Conservation (phyloP, 30 jellyfish, hydroid and myxozoan genomes). For the Aurelia sp. region DNA sequence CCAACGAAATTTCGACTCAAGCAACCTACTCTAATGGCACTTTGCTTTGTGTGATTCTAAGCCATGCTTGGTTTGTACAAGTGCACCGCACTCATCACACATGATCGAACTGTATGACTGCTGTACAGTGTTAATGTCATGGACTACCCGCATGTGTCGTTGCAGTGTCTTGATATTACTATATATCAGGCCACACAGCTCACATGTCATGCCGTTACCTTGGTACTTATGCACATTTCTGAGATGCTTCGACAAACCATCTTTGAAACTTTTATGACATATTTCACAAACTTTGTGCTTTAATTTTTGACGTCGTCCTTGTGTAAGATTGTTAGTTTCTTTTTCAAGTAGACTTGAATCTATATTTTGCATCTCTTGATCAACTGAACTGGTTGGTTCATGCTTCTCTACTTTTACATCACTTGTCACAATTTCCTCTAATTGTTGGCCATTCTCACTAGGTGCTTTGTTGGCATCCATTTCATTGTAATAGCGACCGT, state of each 20-base stretch:
- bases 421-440: no score
- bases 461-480: no score
- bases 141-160: conserved; percentile 12
- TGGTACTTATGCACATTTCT: conserved; percentile 1
- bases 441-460: no score
- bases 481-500: no score
- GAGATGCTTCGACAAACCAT: background rate
- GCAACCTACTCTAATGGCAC: background rate
- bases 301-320: background rate
- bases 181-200: background rate
- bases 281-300: background rate
- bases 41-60: background rate
- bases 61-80: conserved; percentile 20
- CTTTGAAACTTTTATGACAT: background rate
- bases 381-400: no score
- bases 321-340: background rate
- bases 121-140: background rate
- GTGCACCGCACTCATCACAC: conserved; percentile 45
- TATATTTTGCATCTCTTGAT: background rate
- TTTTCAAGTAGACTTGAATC: background rate
- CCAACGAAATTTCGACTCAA: no score
- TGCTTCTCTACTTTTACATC: no score
- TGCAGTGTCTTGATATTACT: background rate
- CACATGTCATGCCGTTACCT: conserved; percentile 5
- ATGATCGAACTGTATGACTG: conserved; percentile 3